Conservation (phyloP, 2,797 vertebrate genomes). For the Pelochelys cantorii region DNA sequence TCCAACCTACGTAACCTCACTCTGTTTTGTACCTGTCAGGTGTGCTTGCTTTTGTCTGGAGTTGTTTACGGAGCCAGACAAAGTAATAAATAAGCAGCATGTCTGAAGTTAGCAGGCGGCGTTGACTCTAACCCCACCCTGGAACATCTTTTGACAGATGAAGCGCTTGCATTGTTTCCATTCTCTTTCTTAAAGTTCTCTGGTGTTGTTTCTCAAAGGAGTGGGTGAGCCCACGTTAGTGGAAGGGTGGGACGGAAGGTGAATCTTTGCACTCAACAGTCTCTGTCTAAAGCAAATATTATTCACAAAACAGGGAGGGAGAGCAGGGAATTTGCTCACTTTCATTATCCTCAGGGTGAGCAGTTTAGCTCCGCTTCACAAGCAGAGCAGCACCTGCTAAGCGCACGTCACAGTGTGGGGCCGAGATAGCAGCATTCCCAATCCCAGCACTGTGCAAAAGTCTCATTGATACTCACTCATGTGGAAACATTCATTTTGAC, state of each 20-base stretch:
- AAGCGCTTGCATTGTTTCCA: background rate
- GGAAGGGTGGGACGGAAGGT: background rate
- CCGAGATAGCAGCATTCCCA: background rate
- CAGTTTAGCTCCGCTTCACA: background rate
- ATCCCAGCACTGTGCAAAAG: background rate
- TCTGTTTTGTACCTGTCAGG: background rate
- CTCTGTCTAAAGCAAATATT: background rate
- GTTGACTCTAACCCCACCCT: background rate
- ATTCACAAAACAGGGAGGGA: background rate
- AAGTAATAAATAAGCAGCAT: background rate
- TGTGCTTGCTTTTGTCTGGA: background rate
- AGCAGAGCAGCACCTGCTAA: background rate
- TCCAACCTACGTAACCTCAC: background rate
- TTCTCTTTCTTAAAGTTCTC: background rate
- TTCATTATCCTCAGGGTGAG: background rate
- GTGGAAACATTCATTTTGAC: background rate
- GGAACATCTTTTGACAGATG: background rate
- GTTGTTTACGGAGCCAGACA: background rate
- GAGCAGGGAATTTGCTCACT: background rate
- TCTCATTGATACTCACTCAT: background rate
- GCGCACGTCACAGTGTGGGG: background rate
- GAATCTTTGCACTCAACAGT: background rate
- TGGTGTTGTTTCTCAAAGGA: background rate
- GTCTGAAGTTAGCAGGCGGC: background rate
- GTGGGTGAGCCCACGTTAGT: background rate